These are phyloP conservation scores for Eupithecia vulgata DNA, from an alignment of 2,888 invertebrate genomes.

Conservation along the genomic window DNA sequence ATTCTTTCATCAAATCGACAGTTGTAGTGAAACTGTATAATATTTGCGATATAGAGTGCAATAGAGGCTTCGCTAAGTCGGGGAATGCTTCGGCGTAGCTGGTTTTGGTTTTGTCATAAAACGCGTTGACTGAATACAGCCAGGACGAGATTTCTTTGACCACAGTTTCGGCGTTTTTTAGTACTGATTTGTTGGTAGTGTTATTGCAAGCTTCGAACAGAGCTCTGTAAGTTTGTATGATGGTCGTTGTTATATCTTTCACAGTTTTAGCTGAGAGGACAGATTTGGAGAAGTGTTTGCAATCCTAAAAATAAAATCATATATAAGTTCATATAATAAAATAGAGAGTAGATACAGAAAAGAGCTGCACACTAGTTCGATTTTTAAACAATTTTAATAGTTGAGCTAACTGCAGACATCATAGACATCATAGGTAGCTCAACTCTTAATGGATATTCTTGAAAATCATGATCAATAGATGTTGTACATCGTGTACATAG, in stretches of 20 bases:
- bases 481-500: no score
- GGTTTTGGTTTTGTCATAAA: slow-evolving; percentile 81
- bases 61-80: slow-evolving; percentile 90
- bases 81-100: slow-evolving; percentile 88
- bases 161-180: slow-evolving; percentile 58
- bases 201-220: slow-evolving; percentile 53
- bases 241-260: slow-evolving; percentile 55
- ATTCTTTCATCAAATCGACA: slow-evolving; percentile 80
- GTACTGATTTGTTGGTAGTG: slow-evolving; percentile 43
- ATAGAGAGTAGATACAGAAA: not conserved
- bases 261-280: slow-evolving; percentile 65
- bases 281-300: slow-evolving; percentile 77
- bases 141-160: slow-evolving; percentile 78
- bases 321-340: not conserved
- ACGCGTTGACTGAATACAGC: slow-evolving; percentile 82
- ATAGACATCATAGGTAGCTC: no score
- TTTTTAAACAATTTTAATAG: no score
- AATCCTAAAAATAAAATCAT: slow-evolving; percentile 66
- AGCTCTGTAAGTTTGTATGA: slow-evolving; percentile 54
- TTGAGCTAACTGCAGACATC: no score
- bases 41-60: slow-evolving; percentile 87
- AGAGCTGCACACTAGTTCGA: no score
- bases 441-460: no score
- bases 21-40: slow-evolving; percentile 85
- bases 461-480: no score